A percentile compares a stretch with the other conserved stretches of the same genome.
These are phyloP conservation scores for Passer domesticus DNA, from an alignment of 2,113 vertebrate species.

Conservation along the genomic window DNA sequence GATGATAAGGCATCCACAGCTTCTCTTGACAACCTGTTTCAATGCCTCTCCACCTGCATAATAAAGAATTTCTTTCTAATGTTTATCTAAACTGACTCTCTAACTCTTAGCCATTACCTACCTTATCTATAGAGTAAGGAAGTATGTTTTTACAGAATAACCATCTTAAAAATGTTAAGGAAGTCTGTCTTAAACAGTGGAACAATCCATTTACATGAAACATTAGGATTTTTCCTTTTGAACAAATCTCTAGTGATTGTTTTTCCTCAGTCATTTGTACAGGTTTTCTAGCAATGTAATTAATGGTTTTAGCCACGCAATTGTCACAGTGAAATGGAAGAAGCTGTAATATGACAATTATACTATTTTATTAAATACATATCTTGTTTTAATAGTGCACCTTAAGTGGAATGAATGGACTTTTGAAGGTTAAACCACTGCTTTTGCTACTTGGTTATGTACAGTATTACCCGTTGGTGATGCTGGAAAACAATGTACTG, in stretches of 20 bases:
- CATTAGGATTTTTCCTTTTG: background rate
- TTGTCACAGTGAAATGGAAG: background rate
- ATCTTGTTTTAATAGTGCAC: background rate
- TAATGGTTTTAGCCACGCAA: background rate
- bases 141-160: background rate
- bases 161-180: background rate
- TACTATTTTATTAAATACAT: background rate
- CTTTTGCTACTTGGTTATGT: background rate
- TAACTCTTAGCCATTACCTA: background rate
- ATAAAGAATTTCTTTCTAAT: background rate
- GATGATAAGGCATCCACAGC: background rate
- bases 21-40: background rate
- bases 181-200: background rate
- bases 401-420: background rate
- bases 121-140: background rate
- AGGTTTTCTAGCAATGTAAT: background rate
- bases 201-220: background rate
- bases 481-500: background rate
- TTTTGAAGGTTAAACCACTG: background rate
- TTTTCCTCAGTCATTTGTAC: background rate
- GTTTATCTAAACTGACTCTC: background rate
- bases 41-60: background rate
- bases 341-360: background rate
- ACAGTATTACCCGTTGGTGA: background rate
- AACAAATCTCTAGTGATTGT: background rate